A percentile compares a stretch with the other conserved stretches of the same genome.
These are phyloP conservation scores for Chloroceryle inda DNA, from an alignment of 2,797 vertebrate species.

Conservation along the genomic window DNA sequence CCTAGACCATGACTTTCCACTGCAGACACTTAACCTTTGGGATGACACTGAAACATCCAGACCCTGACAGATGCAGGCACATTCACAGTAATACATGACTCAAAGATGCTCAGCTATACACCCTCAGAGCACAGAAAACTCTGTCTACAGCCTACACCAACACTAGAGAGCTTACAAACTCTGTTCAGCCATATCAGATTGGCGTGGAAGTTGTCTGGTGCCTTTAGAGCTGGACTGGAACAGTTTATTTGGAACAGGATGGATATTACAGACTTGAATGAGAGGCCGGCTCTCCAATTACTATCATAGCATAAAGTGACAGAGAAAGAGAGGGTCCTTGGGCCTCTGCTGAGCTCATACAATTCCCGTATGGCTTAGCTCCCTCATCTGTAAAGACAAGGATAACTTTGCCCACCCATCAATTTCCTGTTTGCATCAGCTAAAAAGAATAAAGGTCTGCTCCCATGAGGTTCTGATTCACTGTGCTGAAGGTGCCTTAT, in stretches of 20 bases:
- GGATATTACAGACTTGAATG: neutral
- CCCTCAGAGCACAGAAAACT: neutral
- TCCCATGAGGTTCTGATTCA: conserved; percentile 39
- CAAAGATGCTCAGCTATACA: neutral
- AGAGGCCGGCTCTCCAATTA: neutral
- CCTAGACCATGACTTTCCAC: neutral
- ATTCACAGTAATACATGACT: neutral
- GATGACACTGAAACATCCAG: neutral
- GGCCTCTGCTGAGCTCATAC: neutral
- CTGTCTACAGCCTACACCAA: neutral
- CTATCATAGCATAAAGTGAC: neutral
- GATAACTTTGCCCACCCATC: conserved; percentile 10
- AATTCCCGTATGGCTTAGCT: neutral
- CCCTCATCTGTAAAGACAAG: conserved; percentile 4
- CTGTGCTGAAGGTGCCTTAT: neutral
- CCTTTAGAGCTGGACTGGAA: neutral
- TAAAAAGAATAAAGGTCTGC: conserved; percentile 15
- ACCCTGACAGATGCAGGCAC: neutral
- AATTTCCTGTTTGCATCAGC: conserved; percentile 14
- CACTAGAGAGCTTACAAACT: neutral
- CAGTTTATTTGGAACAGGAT: neutral
- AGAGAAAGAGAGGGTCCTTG: neutral
- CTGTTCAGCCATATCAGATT: neutral
- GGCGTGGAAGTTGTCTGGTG: neutral
- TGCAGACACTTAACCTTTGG: neutral